Conservation (phyloP, 2,888 invertebrate species). For the Iphiclides podalirius region DNA sequence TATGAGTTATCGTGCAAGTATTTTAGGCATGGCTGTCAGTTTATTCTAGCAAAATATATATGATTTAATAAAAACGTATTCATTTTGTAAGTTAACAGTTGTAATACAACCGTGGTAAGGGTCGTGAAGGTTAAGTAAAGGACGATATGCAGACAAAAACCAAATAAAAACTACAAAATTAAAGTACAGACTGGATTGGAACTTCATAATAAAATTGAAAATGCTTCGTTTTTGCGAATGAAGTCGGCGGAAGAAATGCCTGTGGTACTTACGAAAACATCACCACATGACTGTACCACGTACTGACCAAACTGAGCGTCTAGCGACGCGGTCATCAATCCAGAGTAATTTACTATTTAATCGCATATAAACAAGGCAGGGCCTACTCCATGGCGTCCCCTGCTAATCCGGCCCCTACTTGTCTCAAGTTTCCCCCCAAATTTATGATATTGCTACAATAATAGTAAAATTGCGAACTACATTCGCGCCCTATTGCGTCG, state of each 20-base stretch:
- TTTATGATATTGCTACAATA: slow-evolving; percentile 24
- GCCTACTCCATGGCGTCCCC: slow-evolving; percentile 9
- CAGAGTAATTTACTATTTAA: slow-evolving; percentile 15
- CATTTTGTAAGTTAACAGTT: neutral
- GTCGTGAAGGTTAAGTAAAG: too few relatives aligned
- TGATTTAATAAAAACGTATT: neutral
- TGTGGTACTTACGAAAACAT: too few relatives aligned
- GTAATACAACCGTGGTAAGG: neutral
- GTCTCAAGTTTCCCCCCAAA: slow-evolving; percentile 13
- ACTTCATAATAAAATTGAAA: too few relatives aligned
- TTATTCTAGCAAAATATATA: neutral
- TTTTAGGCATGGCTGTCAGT: slow-evolving; percentile 2
- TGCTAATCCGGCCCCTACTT: slow-evolving; percentile 20
- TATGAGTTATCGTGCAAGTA: slow-evolving; percentile 13
- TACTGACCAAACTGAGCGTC: neutral
- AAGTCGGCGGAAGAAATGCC: too few relatives aligned
- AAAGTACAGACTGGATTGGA: too few relatives aligned
- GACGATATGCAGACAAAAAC: too few relatives aligned
- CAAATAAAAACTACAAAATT: too few relatives aligned
- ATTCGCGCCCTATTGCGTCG: slow-evolving; percentile 19
- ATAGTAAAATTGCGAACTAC: slow-evolving; percentile 23
- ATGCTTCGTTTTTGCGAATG: too few relatives aligned
- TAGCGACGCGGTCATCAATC: slow-evolving; percentile 11
- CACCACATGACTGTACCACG: too few relatives aligned
- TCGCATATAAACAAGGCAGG: slow-evolving; percentile 10